Conservation (phyloP, 2,888 invertebrate genomes). For the Agrochola lota region DNA sequence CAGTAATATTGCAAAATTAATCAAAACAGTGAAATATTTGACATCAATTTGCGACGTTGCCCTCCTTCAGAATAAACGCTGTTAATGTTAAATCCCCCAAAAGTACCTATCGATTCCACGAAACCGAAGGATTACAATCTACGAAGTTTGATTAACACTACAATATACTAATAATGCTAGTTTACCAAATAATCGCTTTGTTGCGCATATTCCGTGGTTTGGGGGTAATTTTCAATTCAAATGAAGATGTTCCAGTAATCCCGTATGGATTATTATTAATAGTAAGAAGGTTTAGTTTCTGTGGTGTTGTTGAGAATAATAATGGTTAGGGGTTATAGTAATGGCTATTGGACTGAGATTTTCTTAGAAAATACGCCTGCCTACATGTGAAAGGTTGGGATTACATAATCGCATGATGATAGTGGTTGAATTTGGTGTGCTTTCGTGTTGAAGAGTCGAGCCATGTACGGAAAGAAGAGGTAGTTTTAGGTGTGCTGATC, state of each 20-base stretch:
- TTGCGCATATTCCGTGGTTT: constrained; percentile 31
- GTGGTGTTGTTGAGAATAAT: constrained; percentile 17
- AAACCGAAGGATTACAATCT: constrained; percentile 26
- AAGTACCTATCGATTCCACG: neutral
- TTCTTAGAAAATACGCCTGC: neutral
- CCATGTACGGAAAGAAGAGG: too few species aligned
- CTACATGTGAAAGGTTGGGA: neutral
- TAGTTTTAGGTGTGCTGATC: neutral
- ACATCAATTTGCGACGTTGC: too few species aligned
- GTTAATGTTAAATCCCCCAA: neutral
- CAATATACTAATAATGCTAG: constrained; percentile 28
- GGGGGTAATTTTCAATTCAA: constrained; percentile 64
- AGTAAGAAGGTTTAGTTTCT: constrained; percentile 32
- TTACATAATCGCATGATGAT: neutral
- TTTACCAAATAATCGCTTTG: constrained; percentile 34
- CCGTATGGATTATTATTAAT: constrained; percentile 53
- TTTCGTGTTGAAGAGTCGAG: neutral
- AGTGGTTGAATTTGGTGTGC: neutral
- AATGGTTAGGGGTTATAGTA: constrained; percentile 8
- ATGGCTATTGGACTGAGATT: neutral
- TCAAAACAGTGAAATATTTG: too few species aligned
- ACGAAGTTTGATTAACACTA: constrained; percentile 11
- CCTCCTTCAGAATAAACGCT: too few species aligned
- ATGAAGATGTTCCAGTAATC: constrained; percentile 54
- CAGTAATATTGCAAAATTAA: too few species aligned